phyloP scores from a whole-genome alignment of 2,888 invertebrate species.

The Dryomyza anilis region DNA sequence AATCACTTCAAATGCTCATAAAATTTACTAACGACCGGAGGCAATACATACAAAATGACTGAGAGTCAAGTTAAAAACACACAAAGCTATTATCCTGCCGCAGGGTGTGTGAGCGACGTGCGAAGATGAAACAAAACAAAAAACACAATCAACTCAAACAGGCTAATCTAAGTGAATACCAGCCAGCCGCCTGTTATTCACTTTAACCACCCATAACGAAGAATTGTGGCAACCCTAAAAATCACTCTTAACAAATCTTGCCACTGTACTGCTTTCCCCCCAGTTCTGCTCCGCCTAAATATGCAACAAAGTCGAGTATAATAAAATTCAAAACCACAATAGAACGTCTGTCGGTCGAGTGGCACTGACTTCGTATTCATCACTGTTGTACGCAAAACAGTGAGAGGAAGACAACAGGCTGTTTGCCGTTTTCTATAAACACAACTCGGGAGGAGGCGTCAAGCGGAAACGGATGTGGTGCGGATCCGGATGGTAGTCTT shows the following conservation, averaged over 20 bases:
- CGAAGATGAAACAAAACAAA: not conserved
- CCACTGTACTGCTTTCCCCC: not conserved
- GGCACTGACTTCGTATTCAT: not conserved
- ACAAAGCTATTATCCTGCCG: conserved; percentile 3
- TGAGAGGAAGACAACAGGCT: not conserved
- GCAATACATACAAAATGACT: not conserved
- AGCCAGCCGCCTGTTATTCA: too few relatives aligned
- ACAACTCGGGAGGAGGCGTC: too few relatives aligned
- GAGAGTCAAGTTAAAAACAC: not conserved
- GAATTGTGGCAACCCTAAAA: too few relatives aligned
- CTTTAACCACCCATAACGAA: too few relatives aligned
- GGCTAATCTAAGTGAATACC: conserved; percentile 46
- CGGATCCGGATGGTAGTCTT: too few relatives aligned
- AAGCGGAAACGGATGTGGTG: too few relatives aligned
- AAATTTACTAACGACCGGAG: not conserved
- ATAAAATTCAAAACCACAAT: not conserved
- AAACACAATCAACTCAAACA: conserved; percentile 37
- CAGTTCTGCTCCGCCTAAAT: conserved; percentile 5
- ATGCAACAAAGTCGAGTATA: conserved; percentile 20
- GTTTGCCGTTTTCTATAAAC: too few relatives aligned
- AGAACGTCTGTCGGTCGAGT: not conserved
- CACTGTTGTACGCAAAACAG: not conserved
- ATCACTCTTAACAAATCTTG: not conserved
- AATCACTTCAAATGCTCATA: conserved; percentile 8
- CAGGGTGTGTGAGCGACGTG: not conserved